Evolutionary conservation across 2,888 invertebrate genomes (phyloP), one percentile per base, ranked within the genome.

Genomic region (Lycocerus yunnanus): DNA sequence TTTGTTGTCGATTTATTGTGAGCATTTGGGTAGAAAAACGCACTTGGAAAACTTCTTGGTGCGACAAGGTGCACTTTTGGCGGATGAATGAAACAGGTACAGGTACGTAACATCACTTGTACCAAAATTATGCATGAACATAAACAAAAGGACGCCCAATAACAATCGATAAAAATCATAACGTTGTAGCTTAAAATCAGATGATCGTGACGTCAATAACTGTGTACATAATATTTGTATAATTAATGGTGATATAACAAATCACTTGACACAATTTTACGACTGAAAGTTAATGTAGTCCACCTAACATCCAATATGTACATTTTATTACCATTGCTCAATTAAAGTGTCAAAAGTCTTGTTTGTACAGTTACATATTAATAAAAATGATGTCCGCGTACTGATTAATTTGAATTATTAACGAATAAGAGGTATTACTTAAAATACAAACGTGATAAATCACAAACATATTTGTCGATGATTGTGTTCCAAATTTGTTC

Each of bases 241-340:
- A 61, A 63, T 15, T 63, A 16, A 63, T 20, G 63, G 63, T 63
- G 63, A 63, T 16, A 63, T 63, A 63, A 63, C 63, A 63, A 63
- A 20, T 63, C 16, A 63, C n/a, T 63, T 63, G n/a, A n/a, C 20
- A n/a, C 8, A 18, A 20, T 18, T 61, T 63, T 63, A 20, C 18
- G 20, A 9, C 63, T 63, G n/a, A 63, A 63, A 63, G 63, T 16
- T 63, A 60, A 60, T 60, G 15, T 60, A 63, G 20, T n/a, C 63
- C 18, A 63, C n/a, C 16, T n/a, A 63, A 15, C 43, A n/a, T 43
- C 43, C 43, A 43, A 43, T 43, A 43, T 27, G 13, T 27, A 27
- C 13, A 27, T 43, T 43, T 43, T 43, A 43, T 43, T 43, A 8
- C n/a, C 43, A 43, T 43, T 43, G 43, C 43, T 43, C n/a, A 43